phyloP scores from a whole-genome alignment of 2,113 vertebrate genomes.

The Shinisaurus crocodilurus region DNA sequence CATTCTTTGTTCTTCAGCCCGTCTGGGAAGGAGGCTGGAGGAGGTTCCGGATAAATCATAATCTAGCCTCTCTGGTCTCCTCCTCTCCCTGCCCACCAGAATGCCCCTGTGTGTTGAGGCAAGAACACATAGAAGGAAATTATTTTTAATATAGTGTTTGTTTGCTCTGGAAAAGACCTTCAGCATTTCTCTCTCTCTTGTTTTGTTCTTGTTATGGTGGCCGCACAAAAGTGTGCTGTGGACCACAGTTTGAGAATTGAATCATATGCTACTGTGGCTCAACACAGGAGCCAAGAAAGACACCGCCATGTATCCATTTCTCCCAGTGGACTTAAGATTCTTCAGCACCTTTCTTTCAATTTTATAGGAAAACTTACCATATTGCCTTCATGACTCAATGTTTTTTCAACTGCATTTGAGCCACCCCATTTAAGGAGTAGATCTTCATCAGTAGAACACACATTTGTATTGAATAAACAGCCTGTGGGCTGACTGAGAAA shows the following conservation, averaged over 20 bases:
- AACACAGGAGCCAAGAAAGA: background rate
- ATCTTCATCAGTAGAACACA: constrained; percentile 10
- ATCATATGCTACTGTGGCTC: background rate
- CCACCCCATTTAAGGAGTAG: background rate
- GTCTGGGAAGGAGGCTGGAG: too few relatives aligned
- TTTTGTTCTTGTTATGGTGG: background rate
- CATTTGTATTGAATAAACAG: constrained; percentile 1
- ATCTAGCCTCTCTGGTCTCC: too few relatives aligned
- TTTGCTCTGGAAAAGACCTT: background rate
- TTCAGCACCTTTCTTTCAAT: background rate
- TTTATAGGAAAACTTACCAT: constrained; percentile 27
- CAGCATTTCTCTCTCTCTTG: background rate
- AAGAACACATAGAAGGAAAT: background rate
- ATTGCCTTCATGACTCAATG: constrained; percentile 12
- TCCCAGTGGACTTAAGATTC: background rate
- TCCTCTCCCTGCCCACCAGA: too few relatives aligned
- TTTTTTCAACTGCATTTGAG: background rate
- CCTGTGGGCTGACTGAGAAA: constrained; percentile 8
- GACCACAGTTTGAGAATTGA: background rate
- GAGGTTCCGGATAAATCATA: too few relatives aligned
- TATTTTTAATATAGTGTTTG: background rate
- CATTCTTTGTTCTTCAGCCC: too few relatives aligned
- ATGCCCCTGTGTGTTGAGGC: background rate
- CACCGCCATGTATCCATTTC: too few relatives aligned
- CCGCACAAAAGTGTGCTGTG: background rate